phyloP scores from a whole-genome alignment of 2,797 vertebrate species.

The Rhabdophis nuchalis region DNA sequence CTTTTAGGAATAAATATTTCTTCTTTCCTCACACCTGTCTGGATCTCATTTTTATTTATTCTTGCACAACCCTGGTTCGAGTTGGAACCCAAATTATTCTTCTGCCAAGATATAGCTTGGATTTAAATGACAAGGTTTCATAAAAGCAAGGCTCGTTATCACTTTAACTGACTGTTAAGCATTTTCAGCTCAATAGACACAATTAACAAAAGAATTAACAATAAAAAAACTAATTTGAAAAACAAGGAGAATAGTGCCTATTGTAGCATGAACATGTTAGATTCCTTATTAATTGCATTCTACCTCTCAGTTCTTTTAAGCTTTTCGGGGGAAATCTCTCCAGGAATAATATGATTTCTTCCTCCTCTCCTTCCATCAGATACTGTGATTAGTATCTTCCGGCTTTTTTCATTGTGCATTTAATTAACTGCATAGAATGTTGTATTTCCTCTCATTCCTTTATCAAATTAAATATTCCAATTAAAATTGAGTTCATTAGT shows the following conservation, averaged over 20 bases:
- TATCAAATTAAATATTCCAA: constrained; percentile 4
- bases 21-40: neutral
- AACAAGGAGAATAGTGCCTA: neutral
- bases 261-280: neutral
- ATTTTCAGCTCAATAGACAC: neutral
- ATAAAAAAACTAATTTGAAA: neutral
- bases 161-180: neutral
- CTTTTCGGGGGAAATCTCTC: neutral
- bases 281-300: neutral
- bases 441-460: neutral
- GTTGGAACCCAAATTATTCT: neutral
- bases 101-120: neutral
- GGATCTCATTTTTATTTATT: neutral
- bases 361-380: neutral
- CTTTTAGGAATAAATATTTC: neutral
- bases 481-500: constrained; percentile 2
- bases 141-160: neutral
- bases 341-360: neutral
- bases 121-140: neutral
- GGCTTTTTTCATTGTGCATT: neutral
- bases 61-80: neutral
- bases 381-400: neutral
- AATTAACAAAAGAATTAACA: neutral
- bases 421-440: neutral
- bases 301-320: neutral